These are phyloP conservation scores for Hemitrygon akajei DNA, from an alignment of 2,797 vertebrate species.

Conservation along the genomic window DNA sequence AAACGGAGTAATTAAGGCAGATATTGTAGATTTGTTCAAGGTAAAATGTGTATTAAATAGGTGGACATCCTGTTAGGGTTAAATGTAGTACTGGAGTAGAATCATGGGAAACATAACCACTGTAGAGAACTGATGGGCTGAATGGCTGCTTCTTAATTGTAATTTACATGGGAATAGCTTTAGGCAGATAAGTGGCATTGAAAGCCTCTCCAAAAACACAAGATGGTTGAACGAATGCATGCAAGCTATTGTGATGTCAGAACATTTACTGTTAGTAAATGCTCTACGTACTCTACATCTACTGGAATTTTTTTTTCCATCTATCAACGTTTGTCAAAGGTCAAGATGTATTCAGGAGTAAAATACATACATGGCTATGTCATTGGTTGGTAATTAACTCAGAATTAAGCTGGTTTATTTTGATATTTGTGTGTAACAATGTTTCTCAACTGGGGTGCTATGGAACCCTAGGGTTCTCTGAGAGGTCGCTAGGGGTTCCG, in stretches of 20 bases:
- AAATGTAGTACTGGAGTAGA: neutral
- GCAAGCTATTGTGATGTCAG: neutral
- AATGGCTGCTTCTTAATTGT: neutral
- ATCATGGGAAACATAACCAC: neutral
- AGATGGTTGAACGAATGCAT: neutral
- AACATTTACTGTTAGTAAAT: neutral
- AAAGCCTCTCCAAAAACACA: neutral
- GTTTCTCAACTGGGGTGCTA: too few relatives aligned
- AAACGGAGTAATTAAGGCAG: neutral
- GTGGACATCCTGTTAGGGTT: neutral
- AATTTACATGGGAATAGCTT: neutral
- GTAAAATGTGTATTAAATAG: neutral
- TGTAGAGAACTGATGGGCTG: neutral
- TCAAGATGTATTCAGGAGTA: neutral
- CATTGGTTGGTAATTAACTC: neutral
- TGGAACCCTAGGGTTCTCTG: too few relatives aligned
- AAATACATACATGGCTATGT: neutral
- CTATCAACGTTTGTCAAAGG: neutral
- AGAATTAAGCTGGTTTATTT: neutral
- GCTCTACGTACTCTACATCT: neutral
- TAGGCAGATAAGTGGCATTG: neutral
- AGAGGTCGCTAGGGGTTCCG: too few relatives aligned
- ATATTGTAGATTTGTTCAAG: neutral
- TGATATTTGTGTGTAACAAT: neutral
- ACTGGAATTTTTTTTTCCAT: neutral